phyloP scores from a whole-genome alignment of 2,888 invertebrate genomes.

The Luperina nickerlii region DNA sequence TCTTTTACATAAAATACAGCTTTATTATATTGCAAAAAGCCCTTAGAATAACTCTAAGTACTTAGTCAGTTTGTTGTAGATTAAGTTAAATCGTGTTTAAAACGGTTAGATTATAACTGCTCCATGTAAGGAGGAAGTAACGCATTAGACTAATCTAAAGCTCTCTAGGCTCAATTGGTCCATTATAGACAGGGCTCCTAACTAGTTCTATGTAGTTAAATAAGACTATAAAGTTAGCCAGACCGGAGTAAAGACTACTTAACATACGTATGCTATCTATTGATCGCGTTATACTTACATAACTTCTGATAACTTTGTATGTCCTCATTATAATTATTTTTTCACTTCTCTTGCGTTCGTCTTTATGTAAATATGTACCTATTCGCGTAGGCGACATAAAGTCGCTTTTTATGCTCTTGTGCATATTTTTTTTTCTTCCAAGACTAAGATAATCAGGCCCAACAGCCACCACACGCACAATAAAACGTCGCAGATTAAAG shows the following conservation, averaged over 20 bases:
- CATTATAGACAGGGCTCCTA: conserved; percentile 44
- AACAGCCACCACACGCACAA: no score
- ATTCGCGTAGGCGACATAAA: no score
- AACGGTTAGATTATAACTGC: conserved; percentile 50
- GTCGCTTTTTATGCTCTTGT: no score
- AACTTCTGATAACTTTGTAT: neutral
- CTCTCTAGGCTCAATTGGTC: conserved; percentile 55
- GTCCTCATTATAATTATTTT: no score
- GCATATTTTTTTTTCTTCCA: no score
- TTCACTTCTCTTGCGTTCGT: no score
- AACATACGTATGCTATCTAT: neutral
- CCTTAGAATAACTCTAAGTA: neutral
- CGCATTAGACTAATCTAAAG: conserved; percentile 59
- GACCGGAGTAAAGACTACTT: conserved; percentile 7
- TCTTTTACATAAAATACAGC: conserved; percentile 29
- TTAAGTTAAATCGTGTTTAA: conserved; percentile 43
- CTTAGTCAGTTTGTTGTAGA: conserved; percentile 24
- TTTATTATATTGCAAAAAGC: neutral
- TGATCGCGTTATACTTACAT: neutral
- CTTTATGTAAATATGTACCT: no score
- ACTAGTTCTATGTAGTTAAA: conserved; percentile 27
- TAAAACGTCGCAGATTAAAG: no score
- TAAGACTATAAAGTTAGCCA: conserved; percentile 12
- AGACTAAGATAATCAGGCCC: no score
- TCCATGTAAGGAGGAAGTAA: conserved; percentile 51